phyloP scores from a whole-genome alignment of 30 jellyfish, hydroid and myxozoan species.

The Hydractinia symbiolongicarpus region DNA sequence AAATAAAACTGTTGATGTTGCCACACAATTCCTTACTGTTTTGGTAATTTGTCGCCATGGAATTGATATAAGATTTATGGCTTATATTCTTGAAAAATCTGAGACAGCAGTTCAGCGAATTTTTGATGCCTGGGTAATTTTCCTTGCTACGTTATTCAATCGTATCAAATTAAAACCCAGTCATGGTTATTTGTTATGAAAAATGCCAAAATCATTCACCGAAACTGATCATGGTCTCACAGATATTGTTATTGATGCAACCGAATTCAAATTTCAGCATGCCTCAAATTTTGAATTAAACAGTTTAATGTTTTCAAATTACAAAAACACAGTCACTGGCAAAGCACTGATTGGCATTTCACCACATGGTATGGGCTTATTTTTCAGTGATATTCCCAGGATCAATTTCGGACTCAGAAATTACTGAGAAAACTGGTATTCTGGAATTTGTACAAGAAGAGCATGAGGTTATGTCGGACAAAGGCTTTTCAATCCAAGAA shows the following conservation, averaged over 20 bases:
- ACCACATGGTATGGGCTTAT: conserved; percentile 49
- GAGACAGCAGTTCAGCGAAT: conserved; percentile 19
- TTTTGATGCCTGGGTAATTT: conserved; percentile 24
- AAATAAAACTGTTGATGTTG: not conserved
- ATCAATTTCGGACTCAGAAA: conserved; percentile 43
- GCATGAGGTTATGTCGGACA: conserved; percentile 47
- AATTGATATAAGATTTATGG: conserved; percentile 30
- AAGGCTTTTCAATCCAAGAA: conserved; percentile 39
- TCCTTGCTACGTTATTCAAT: no score
- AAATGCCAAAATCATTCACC: conserved; percentile 19
- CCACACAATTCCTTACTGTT: conserved; percentile 26
- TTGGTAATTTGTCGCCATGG: conserved; percentile 36
- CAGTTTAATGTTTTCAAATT: conserved; percentile 37
- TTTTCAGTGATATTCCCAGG: conserved; percentile 49
- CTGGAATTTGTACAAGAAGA: conserved; percentile 44
- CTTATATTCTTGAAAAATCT: conserved; percentile 27
- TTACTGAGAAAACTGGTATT: no score
- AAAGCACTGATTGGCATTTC: conserved; percentile 47
- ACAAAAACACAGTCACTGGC: conserved; percentile 38
- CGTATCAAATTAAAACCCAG: no score
- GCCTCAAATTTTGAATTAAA: conserved; percentile 38
- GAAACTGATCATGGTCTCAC: conserved; percentile 48
- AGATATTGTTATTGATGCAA: conserved; percentile 40
- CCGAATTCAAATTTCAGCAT: conserved; percentile 38
- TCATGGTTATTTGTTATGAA: conserved; percentile 30